A percentile compares a stretch with the other conserved stretches of the same genome.
Evolutionary conservation across 2,888 invertebrate genomes (phyloP).

Genomic region (Cerceris ruficornis): DNA sequence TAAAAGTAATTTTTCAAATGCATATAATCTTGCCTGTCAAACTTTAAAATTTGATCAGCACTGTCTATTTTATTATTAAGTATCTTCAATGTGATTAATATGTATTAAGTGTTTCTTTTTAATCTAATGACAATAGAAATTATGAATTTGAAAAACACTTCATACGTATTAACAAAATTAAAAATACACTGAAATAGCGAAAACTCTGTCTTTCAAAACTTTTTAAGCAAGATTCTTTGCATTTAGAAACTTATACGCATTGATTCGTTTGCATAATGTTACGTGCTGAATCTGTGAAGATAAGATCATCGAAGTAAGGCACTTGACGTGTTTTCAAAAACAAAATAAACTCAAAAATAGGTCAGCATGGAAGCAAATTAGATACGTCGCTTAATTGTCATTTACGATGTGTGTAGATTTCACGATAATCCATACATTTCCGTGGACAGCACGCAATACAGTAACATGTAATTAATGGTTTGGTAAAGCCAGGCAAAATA

Average conservation of each 20-base stretch:
- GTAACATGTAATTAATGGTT: slow-evolving; percentile 5
- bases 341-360: slow-evolving; percentile 3
- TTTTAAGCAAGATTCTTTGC: too few species aligned
- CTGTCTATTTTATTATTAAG: too few species aligned
- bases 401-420: slow-evolving; percentile 30
- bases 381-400: slow-evolving; percentile 15
- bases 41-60: too few species aligned
- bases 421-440: slow-evolving; percentile 13
- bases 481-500: neutral
- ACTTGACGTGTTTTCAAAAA: neutral
- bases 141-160: too few species aligned
- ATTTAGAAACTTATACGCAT: neutral
- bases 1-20: too few species aligned
- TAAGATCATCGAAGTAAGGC: neutral
- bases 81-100: too few species aligned
- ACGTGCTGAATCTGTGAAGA: neutral
- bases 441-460: neutral
- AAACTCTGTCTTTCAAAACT: too few species aligned
- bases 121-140: too few species aligned
- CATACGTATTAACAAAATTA: too few species aligned
- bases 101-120: too few species aligned
- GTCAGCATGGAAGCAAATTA: slow-evolving; percentile 19
- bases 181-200: too few species aligned
- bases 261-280: neutral
- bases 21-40: too few species aligned